Evolutionary conservation across 2,888 invertebrate genomes (phyloP), one percentile per base, ranked within the genome.

Genomic region (Xiphydria camelus): DNA sequence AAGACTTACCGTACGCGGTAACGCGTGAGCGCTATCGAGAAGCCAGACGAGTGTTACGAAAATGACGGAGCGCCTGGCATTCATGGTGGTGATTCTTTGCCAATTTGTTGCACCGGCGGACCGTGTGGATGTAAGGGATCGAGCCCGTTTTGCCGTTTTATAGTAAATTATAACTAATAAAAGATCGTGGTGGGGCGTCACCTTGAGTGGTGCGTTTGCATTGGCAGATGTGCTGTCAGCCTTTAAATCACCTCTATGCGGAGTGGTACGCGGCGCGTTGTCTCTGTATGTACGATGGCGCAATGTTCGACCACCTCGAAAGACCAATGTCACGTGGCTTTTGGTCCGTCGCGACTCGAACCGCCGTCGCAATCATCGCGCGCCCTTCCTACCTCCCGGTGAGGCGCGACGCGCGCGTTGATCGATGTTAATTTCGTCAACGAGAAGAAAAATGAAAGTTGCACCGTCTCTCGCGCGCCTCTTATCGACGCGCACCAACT

Each of bases 91-190:
- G 35, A 49, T 37, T 48, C 40, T 46, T 46, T 41, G 39, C 37
- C 21, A 58, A 55, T 53, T 54, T 50, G 37, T 49, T 55, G 50
- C 32, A 40, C 38, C 45, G 60, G 51, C 55, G 53, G 63, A 61
- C n/a, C n/a, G n/a, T 61, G 64, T 64, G 65, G 67, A 64, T 68
- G 67, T 70, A 64, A 65, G n/a, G 47, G 48, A 62, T 64, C 57
- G 59, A 57, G 56, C 18, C 34, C 18, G 34, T 68, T 72, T 73
- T 69, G 69, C 71, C 71, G 71, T 74, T 75, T 75, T 75, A 74
- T 75, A 75, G 69, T 71, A 71, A 73, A 73, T 73, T 73, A 74
- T 75, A 74, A 73, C 73, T 73, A 73, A 70, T 68, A 72, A 64
- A 67, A 52, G 62, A 61, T 57, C 60, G 61, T 65, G 67, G 52